These are phyloP conservation scores for Callaeas wilsoni DNA, from an alignment of 2,113 vertebrate genomes.

Conservation along the genomic window DNA sequence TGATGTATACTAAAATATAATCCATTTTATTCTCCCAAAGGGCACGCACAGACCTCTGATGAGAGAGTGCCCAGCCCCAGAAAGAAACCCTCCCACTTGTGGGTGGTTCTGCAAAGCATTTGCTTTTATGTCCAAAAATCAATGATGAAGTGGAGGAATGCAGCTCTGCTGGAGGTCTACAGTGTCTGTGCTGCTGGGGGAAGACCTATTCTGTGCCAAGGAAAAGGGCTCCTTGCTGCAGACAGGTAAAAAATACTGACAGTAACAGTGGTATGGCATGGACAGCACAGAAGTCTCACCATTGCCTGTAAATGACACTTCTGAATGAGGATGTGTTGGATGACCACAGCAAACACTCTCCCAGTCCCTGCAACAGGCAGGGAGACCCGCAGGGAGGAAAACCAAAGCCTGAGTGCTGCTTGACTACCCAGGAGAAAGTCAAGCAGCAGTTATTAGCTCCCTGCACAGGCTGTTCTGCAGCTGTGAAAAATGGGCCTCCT, in stretches of 20 bases:
- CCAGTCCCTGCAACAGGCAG: accelerated
- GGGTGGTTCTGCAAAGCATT: neutral
- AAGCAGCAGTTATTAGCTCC: neutral
- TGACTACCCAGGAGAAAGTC: too few relatives aligned
- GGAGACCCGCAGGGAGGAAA: neutral
- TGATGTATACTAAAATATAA: neutral
- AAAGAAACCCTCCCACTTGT: neutral
- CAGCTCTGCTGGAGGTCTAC: neutral
- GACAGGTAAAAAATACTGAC: neutral
- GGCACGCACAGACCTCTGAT: neutral
- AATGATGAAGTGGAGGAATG: accelerated
- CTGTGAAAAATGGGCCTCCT: neutral
- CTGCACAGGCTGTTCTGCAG: neutral
- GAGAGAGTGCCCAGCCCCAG: neutral
- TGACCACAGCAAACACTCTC: accelerated
- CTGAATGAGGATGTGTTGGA: neutral
- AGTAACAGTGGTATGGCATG: neutral
- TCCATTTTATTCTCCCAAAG: neutral
- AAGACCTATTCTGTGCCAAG: neutral
- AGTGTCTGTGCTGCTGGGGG: accelerated
- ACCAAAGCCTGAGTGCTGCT: neutral
- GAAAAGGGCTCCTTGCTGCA: neutral
- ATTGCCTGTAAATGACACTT: neutral
- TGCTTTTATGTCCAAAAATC: neutral
- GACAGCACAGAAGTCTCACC: neutral